Evolutionary conservation across 2,888 invertebrate genomes (phyloP).

Genomic region (Barypeithes pellucidus): DNA sequence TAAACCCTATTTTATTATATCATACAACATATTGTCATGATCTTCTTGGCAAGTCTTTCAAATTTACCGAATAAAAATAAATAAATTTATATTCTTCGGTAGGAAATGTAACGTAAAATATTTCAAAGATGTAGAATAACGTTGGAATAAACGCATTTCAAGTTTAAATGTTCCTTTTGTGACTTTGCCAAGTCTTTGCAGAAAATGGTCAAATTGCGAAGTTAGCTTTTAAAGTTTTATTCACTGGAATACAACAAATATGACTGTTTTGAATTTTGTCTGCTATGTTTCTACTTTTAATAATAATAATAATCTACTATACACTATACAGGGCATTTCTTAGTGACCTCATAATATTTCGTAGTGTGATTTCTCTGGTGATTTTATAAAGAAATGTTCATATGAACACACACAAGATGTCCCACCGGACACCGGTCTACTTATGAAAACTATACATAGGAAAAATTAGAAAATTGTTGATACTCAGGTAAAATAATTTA

Average conservation of each 20-base stretch:
- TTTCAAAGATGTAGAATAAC: constrained; percentile 43
- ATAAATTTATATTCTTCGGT: constrained; percentile 15
- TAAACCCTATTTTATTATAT: no score
- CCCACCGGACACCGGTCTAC: no score
- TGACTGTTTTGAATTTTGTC: constrained; percentile 36
- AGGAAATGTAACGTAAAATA: constrained; percentile 36
- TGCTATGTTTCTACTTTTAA: not conserved
- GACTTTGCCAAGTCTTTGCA: constrained; percentile 42
- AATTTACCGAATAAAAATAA: constrained; percentile 2
- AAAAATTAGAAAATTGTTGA: no score
- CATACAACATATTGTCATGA: not conserved
- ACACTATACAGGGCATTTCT: no score
- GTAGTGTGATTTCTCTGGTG: no score
- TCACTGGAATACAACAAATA: constrained; percentile 44
- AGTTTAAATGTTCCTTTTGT: constrained; percentile 50
- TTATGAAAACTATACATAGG: no score
- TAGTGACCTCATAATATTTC: no score
- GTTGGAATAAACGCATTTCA: constrained; percentile 46
- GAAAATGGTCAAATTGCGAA: constrained; percentile 44
- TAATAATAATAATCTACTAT: no score
- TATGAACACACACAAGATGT: no score
- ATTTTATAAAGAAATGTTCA: no score
- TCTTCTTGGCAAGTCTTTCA: not conserved
- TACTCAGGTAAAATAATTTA: no score
- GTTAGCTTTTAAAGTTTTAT: constrained; percentile 42